These are phyloP conservation scores for Danionella dracula DNA, from an alignment of 2,797 vertebrate genomes.

Conservation along the genomic window DNA sequence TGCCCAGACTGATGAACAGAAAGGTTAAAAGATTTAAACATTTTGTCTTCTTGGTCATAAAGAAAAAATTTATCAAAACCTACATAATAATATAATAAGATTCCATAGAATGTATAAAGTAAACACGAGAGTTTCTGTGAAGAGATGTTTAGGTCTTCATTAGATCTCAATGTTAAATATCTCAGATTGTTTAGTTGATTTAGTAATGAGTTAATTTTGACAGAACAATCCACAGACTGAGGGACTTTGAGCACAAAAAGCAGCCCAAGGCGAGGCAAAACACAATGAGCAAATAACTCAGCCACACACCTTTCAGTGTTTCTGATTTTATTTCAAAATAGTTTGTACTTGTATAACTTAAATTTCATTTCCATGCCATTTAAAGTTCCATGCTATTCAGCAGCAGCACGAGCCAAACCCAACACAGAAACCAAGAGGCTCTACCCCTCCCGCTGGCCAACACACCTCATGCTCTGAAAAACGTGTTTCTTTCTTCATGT, in stretches of 20 bases:
- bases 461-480: conserved; percentile 55
- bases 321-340: conserved; percentile 97
- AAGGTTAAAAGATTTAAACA: too few relatives aligned
- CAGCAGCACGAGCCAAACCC: conserved; percentile 18
- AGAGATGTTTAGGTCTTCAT: neutral
- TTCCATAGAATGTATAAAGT: too few relatives aligned
- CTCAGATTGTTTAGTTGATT: neutral
- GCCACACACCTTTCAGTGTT: conserved; percentile 60
- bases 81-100: too few relatives aligned
- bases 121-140: neutral
- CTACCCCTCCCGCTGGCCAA: conserved; percentile 1
- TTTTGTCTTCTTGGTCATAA: too few relatives aligned
- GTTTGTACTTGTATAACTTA: conserved; percentile 80
- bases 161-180: conserved; percentile 2
- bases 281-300: conserved; percentile 64
- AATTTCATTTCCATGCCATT: conserved; percentile 92
- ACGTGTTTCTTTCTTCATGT: conserved; percentile 73
- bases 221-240: neutral
- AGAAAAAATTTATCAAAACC: too few relatives aligned
- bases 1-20: too few relatives aligned
- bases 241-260: neutral
- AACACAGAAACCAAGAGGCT: conserved; percentile 1
- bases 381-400: conserved; percentile 61
- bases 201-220: conserved; percentile 27
- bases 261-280: neutral